Evolutionary conservation across 2,797 vertebrate species (phyloP), one percentile per base, ranked within the genome.

Genomic region (Trichosurus vulpecula): DNA sequence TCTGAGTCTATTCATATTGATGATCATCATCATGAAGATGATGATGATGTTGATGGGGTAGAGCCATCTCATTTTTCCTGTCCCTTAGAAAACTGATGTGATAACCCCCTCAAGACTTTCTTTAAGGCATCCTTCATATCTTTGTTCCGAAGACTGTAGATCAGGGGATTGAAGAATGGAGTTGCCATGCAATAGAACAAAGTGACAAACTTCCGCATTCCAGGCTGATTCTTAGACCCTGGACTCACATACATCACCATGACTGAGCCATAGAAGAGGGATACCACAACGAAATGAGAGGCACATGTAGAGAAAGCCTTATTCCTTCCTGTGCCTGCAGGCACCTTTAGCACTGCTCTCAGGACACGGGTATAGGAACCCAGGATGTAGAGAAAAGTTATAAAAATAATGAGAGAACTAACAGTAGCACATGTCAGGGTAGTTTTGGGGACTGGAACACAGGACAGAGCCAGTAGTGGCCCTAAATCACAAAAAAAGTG

Each of bases 401-500:
- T 9, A 13, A 91, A 93, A 52, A 94, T 96, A 31, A 96, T 96
- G 47, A 94, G 92, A 13, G 89, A 91, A 29, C 90, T 96, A 16
- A 94, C 16, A 5, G 91, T 94, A 54, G 91, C 93, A 93, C 92
- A 89, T 31, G 89, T 94, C 35, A 91, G 54, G 61, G 61, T 35
- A 61, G 91, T 91, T 93, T 93, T 94, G 16, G 92, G 91, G 58
- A 94, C 41, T 31, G 93, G 95, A 56, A 29, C 41, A 91, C 94
- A 97, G 89, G 96, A 95, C 11, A 97, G 93, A 27, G 74, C 90
- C 14, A 97, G 55, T 13, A 97, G 22, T 92, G 96, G 95, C 31
- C 90, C 94, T 47, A 97, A 91, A 35, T 97, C 97, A 96, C 97
- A 97, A 90, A 97, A 97, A 95, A 97, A 96, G 91, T 96, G 92